These are phyloP conservation scores for Ellobius talpinus DNA, from an alignment of 2,113 vertebrate genomes.

Conservation along the genomic window DNA sequence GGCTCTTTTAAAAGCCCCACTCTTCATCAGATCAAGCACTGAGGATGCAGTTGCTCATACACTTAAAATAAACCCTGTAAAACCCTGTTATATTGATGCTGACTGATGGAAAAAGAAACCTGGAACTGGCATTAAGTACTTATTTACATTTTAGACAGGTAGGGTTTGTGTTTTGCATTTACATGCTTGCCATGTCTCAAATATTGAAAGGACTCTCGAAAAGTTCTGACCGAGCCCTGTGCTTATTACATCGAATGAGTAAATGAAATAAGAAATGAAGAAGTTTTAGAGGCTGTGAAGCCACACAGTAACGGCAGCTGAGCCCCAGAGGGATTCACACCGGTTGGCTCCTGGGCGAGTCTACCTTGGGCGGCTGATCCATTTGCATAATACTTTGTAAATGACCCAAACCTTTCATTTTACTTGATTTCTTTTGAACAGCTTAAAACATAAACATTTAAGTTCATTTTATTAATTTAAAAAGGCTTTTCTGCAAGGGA, in stretches of 20 bases:
- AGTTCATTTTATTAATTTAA: neutral
- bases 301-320: neutral
- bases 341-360: neutral
- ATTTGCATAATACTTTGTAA: neutral
- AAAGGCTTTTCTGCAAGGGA: neutral
- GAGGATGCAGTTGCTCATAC: neutral
- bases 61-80: neutral
- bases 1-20: neutral
- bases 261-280: neutral
- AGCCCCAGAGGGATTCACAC: neutral
- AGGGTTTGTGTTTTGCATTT: neutral
- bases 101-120: neutral
- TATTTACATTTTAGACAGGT: neutral
- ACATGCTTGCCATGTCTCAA: neutral
- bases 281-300: neutral
- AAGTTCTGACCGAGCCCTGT: neutral
- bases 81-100: neutral
- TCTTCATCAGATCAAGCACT: neutral
- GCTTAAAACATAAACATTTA: neutral
- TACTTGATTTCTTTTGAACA: neutral
- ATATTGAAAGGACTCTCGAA: neutral
- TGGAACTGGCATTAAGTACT: neutral
- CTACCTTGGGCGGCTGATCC: neutral
- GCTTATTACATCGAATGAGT: no score
- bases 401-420: neutral